phyloP scores from a whole-genome alignment of 2,888 invertebrate genomes.

The Conistra vaccinii region DNA sequence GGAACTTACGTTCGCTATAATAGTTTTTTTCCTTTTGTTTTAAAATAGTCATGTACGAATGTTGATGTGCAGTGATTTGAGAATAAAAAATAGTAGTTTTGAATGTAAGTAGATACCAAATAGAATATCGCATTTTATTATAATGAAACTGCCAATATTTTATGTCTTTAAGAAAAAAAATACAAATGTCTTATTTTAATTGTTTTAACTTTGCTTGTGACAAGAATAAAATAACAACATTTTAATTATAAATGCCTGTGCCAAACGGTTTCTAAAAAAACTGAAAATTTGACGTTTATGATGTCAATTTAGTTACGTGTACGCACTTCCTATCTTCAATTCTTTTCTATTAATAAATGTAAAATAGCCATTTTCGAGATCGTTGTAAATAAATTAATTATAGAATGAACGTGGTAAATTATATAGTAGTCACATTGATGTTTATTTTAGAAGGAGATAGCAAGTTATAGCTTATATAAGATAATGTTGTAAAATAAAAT shows the following conservation, averaged over 20 bases:
- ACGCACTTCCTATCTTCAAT: slow-evolving; percentile 42
- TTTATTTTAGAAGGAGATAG: slow-evolving; percentile 74
- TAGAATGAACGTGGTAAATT: slow-evolving; percentile 66
- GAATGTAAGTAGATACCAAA: slow-evolving; percentile 68
- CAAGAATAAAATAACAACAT: not conserved
- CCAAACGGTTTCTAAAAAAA: not conserved
- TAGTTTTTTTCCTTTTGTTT: slow-evolving; percentile 1
- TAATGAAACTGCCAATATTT: slow-evolving; percentile 78
- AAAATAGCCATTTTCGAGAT: slow-evolving; percentile 55
- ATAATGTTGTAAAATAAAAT: slow-evolving; percentile 78
- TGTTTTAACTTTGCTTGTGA: slow-evolving; percentile 16
- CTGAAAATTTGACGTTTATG: slow-evolving; percentile 3
- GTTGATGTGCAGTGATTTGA: slow-evolving; percentile 42
- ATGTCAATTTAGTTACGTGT: slow-evolving; percentile 17
- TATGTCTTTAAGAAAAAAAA: slow-evolving; percentile 63
- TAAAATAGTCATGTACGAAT: slow-evolving; percentile 33
- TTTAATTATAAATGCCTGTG: not conserved
- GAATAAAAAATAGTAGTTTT: slow-evolving; percentile 56
- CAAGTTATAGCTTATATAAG: slow-evolving; percentile 68
- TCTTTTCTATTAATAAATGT: slow-evolving; percentile 51
- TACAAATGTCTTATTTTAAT: slow-evolving; percentile 34
- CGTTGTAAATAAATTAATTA: slow-evolving; percentile 70
- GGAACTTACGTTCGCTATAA: not conserved
- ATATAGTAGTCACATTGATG: slow-evolving; percentile 75
- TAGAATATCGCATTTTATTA: slow-evolving; percentile 69